Evolutionary conservation across 2,113 vertebrate species (phyloP).

Genomic region (Dermatemys mawii): DNA sequence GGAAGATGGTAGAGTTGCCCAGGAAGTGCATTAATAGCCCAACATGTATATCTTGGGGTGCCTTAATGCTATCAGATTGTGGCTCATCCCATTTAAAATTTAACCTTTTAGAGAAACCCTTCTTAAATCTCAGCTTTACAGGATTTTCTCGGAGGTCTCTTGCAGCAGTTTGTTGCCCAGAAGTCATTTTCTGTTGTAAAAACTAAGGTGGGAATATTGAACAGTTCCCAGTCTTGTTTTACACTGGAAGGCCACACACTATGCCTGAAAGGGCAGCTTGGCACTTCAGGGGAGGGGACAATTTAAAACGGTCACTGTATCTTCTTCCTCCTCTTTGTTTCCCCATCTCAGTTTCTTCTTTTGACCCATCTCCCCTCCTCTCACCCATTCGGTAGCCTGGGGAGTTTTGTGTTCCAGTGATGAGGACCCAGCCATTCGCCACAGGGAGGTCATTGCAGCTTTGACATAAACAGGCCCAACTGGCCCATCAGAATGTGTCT

Average conservation of each 20-base stretch:
- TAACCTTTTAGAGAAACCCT: not conserved
- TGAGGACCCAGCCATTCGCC: not conserved
- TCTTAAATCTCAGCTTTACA: slow-evolving; percentile 18
- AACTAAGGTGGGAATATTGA: not conserved
- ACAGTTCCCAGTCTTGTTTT: slow-evolving; percentile 10
- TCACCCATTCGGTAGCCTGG: not conserved
- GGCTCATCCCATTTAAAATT: not conserved
- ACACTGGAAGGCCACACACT: not conserved
- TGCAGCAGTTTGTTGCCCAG: not conserved
- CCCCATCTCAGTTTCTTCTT: not conserved
- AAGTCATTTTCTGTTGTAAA: not conserved
- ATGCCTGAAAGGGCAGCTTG: not conserved
- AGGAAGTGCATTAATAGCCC: not conserved
- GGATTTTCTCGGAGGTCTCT: not conserved
- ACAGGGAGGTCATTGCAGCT: fast-evolving
- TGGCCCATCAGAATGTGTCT: not conserved
- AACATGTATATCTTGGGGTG: not conserved
- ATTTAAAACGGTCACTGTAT: slow-evolving; percentile 5
- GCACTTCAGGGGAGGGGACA: not conserved
- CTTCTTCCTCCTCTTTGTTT: not conserved
- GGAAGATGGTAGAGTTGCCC: not conserved
- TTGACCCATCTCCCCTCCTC: not conserved
- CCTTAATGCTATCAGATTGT: not conserved
- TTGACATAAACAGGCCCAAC: not conserved
- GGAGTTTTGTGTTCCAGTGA: not conserved